Percentiles rank a stretch among this genome's conserved stretches.
Conservation (phyloP, 2,797 vertebrate species). For the Fistularia commersonii region DNA sequence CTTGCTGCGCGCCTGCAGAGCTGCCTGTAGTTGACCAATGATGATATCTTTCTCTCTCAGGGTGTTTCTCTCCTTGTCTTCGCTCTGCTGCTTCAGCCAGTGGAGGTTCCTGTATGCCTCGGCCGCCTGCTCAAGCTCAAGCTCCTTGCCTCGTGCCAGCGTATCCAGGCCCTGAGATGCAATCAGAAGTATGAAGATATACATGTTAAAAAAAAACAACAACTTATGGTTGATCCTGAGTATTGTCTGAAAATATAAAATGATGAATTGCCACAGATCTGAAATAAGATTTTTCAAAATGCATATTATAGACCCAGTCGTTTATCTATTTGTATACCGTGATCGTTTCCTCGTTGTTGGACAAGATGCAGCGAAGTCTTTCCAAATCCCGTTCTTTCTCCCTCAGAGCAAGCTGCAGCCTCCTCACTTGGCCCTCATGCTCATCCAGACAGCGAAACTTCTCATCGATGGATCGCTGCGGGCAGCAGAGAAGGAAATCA, state of each 20-base stretch:
- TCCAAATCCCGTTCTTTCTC: slow-evolving; percentile 88
- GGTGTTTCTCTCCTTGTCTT: slow-evolving; percentile 78
- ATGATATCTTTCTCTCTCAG: slow-evolving; percentile 84
- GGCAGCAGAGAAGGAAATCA: slow-evolving; percentile 3
- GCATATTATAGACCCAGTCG: too few relatives aligned
- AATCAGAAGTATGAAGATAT: not conserved
- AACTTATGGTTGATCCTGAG: too few relatives aligned
- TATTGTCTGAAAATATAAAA: too few relatives aligned
- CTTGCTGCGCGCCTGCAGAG: slow-evolving; percentile 83
- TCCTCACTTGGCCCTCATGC: slow-evolving; percentile 85
- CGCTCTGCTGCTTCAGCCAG: slow-evolving; percentile 85
- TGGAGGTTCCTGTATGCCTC: slow-evolving; percentile 85
- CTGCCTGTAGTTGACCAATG: slow-evolving; percentile 85
- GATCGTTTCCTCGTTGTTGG: slow-evolving; percentile 89
- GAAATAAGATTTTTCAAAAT: too few relatives aligned
- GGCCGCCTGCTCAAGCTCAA: slow-evolving; percentile 87
- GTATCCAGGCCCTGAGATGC: slow-evolving; percentile 83
- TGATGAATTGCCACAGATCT: too few relatives aligned
- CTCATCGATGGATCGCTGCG: slow-evolving; percentile 86
- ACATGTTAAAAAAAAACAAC: not conserved
- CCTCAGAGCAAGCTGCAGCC: slow-evolving; percentile 79
- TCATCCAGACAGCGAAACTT: slow-evolving; percentile 89
- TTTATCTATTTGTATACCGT: slow-evolving; percentile 67
- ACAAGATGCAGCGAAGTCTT: slow-evolving; percentile 82
- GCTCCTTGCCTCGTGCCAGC: slow-evolving; percentile 83